These are phyloP conservation scores for Phyllotreta striolata DNA, from an alignment of 2,888 invertebrate genomes.

Conservation along the genomic window DNA sequence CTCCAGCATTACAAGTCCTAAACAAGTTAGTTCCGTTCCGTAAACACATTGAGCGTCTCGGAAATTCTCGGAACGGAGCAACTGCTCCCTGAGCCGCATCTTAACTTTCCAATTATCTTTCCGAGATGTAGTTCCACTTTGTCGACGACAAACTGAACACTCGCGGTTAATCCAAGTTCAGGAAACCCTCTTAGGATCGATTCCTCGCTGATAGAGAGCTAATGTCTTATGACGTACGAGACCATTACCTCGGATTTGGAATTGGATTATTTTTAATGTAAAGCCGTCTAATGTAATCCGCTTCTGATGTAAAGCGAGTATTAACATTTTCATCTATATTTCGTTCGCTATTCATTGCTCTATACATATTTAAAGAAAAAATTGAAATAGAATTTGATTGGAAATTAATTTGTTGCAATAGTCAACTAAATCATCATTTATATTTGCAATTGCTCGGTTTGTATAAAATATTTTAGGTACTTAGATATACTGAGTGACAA, in stretches of 20 bases:
- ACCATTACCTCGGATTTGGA: neutral
- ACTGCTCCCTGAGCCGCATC: neutral
- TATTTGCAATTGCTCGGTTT: too few relatives aligned
- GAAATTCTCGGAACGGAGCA: conserved; percentile 3
- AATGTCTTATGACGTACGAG: neutral
- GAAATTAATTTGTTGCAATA: too few relatives aligned
- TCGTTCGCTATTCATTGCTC: too few relatives aligned
- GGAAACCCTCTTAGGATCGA: conserved; percentile 5
- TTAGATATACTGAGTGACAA: too few relatives aligned
- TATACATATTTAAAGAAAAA: too few relatives aligned
- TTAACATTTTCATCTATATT: too few relatives aligned
- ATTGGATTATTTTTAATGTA: too few relatives aligned
- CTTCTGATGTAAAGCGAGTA: too few relatives aligned
- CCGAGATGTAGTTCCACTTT: conserved; percentile 5
- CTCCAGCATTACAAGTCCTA: conserved; percentile 5
- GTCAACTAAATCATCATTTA: too few relatives aligned
- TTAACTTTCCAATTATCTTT: conserved; percentile 20
- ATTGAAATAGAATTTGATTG: too few relatives aligned
- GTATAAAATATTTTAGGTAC: too few relatives aligned
- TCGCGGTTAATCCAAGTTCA: conserved; percentile 6
- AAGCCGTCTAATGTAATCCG: too few relatives aligned
- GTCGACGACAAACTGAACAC: conserved; percentile 6
- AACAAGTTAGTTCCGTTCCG: conserved; percentile 16
- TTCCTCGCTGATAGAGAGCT: conserved; percentile 2
- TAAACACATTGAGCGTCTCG: conserved; percentile 9